Evolutionary conservation across 2,797 vertebrate species (phyloP).

Genomic region (Amazona ochrocephala): DNA sequence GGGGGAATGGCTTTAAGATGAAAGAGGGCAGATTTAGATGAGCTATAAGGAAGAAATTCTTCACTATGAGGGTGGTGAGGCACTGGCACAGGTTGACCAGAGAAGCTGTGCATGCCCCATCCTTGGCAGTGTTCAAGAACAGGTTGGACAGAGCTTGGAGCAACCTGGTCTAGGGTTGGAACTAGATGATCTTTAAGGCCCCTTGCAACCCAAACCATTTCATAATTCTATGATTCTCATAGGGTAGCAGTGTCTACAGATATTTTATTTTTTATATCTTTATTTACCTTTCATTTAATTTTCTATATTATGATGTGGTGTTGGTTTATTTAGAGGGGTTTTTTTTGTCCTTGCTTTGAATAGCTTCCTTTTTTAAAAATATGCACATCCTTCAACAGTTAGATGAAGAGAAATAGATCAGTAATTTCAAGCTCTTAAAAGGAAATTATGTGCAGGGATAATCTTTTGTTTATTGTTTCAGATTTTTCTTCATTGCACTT

Average conservation of each 20-base stretch:
- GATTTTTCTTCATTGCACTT: constrained; percentile 23
- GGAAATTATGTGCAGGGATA: background rate
- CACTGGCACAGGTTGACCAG: background rate
- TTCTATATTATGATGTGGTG: background rate
- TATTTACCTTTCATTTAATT: background rate
- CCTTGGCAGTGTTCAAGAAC: background rate
- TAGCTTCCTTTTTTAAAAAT: background rate
- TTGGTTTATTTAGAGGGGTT: background rate
- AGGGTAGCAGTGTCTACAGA: background rate
- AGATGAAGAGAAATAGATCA: background rate
- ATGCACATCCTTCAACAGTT: background rate
- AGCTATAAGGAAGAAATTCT: background rate
- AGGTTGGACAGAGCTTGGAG: background rate
- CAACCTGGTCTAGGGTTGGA: background rate
- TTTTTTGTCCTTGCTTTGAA: background rate
- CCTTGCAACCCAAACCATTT: background rate
- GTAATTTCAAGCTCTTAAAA: constrained; percentile 16
- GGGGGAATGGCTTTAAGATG: background rate
- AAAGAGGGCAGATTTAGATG: background rate
- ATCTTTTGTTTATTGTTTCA: constrained; percentile 38
- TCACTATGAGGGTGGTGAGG: background rate
- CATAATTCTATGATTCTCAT: background rate
- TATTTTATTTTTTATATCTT: background rate
- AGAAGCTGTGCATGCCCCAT: background rate
- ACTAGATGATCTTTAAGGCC: background rate